These are phyloP conservation scores for Lathronympha strigana DNA, from an alignment of 2,888 invertebrate species.

Conservation along the genomic window DNA sequence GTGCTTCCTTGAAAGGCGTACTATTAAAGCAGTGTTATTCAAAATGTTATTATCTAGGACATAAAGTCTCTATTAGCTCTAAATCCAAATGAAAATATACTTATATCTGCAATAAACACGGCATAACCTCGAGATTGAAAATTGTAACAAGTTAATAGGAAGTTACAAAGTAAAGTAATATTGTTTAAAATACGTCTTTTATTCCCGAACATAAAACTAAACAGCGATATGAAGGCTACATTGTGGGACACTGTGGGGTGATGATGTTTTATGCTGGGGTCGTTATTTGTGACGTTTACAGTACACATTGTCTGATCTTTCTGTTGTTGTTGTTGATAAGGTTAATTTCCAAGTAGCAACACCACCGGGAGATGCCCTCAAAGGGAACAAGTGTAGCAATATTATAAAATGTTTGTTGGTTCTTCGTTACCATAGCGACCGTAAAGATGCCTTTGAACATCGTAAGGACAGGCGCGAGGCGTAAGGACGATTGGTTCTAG, in stretches of 20 bases:
- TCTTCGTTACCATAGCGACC: too few relatives aligned
- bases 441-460: too few relatives aligned
- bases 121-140: conserved; percentile 9
- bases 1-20: too few relatives aligned
- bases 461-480: too few relatives aligned
- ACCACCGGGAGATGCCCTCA: too few relatives aligned
- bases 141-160: conserved; percentile 22
- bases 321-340: conserved; percentile 7
- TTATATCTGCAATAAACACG: neutral
- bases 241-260: conserved; percentile 23
- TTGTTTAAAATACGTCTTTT: conserved; percentile 41
- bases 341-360: too few relatives aligned
- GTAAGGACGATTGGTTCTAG: too few relatives aligned
- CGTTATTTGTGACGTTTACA: too few relatives aligned
- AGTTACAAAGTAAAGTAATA: conserved; percentile 38
- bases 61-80: neutral
- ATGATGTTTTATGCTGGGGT: conserved; percentile 21
- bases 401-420: too few relatives aligned
- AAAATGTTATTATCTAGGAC: neutral
- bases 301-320: too few relatives aligned
- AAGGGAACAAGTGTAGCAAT: too few relatives aligned
- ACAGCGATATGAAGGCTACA: conserved; percentile 38
- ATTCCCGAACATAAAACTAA: conserved; percentile 39
- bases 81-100: neutral
- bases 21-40: too few relatives aligned